Conservation (phyloP, 2,888 invertebrate genomes). For the Sarcophaga rosellei region DNA sequence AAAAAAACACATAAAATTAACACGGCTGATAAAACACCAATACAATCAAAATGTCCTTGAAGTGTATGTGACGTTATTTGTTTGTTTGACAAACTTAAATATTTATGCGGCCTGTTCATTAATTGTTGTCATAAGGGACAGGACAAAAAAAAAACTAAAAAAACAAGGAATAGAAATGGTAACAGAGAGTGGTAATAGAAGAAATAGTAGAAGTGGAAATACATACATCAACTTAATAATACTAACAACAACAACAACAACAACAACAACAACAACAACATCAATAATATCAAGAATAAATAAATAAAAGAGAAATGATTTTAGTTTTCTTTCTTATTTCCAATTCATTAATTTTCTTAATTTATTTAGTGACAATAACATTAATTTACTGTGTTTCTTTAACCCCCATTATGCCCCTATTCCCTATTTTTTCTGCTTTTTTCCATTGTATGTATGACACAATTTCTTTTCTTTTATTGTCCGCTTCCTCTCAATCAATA, state of each 20-base stretch:
- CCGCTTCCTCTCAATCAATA: slow-evolving; percentile 20
- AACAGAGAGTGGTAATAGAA: too few species aligned
- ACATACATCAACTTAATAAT: too few species aligned
- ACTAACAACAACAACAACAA: too few species aligned
- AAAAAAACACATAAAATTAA: neutral
- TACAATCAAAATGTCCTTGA: neutral
- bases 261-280: too few species aligned
- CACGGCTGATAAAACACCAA: neutral
- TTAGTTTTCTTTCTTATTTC: neutral
- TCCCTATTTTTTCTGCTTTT: too few species aligned
- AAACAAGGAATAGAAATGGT: too few species aligned
- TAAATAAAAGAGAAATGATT: neutral
- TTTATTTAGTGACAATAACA: slow-evolving; percentile 35
- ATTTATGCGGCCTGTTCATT: slow-evolving; percentile 5
- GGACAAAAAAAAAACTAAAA: neutral
- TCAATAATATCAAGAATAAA: too few species aligned
- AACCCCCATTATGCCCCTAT: too few species aligned
- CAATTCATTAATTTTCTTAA: slow-evolving; percentile 39
- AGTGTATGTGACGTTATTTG: neutral
- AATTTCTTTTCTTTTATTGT: slow-evolving; percentile 10
- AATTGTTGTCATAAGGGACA: slow-evolving; percentile 9
- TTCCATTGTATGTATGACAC: too few species aligned
- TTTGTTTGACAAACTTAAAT: neutral
- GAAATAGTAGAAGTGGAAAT: too few species aligned
- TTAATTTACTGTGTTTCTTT: neutral